Evolutionary conservation across 35 echinoderm and acorn worm species (phyloP).

Genomic region (Acanthaster planci): DNA sequence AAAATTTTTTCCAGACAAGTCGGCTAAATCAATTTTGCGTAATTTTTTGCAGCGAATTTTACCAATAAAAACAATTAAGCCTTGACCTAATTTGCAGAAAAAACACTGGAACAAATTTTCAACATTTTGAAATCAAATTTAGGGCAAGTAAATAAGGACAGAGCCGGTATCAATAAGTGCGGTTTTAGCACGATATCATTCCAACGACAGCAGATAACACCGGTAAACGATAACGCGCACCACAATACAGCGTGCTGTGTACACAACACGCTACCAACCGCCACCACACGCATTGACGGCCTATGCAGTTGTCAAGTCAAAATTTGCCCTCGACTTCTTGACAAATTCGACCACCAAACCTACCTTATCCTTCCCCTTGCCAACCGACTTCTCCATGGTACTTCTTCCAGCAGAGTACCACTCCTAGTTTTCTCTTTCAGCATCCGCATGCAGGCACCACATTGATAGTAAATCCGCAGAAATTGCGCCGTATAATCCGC

Average conservation of each 20-base stretch:
- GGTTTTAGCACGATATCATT: too few relatives aligned
- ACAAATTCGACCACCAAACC: background rate
- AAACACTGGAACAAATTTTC: too few relatives aligned
- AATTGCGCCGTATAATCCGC: background rate
- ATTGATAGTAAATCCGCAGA: background rate
- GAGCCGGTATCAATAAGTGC: too few relatives aligned
- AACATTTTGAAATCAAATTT: too few relatives aligned
- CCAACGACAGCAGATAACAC: too few relatives aligned
- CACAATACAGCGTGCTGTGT: background rate
- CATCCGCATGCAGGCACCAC: conserved; percentile 7
- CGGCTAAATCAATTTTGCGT: too few relatives aligned
- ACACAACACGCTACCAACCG: conserved; percentile 7
- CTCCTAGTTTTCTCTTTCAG: background rate
- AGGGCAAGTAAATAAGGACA: too few relatives aligned
- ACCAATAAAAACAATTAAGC: too few relatives aligned
- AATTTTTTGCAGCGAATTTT: too few relatives aligned
- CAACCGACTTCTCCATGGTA: conserved; percentile 18
- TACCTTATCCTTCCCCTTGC: conserved; percentile 22
- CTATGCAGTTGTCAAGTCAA: conserved; percentile 19
- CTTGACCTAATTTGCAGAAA: too few relatives aligned
- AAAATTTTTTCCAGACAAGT: too few relatives aligned
- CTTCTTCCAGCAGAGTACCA: conserved; percentile 17
- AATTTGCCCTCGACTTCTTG: background rate
- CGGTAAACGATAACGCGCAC: too few relatives aligned
- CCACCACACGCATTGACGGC: background rate